Evolutionary conservation across 1,140 invertebrate species (phyloP).

Genomic region (Drosophila truncata): DNA sequence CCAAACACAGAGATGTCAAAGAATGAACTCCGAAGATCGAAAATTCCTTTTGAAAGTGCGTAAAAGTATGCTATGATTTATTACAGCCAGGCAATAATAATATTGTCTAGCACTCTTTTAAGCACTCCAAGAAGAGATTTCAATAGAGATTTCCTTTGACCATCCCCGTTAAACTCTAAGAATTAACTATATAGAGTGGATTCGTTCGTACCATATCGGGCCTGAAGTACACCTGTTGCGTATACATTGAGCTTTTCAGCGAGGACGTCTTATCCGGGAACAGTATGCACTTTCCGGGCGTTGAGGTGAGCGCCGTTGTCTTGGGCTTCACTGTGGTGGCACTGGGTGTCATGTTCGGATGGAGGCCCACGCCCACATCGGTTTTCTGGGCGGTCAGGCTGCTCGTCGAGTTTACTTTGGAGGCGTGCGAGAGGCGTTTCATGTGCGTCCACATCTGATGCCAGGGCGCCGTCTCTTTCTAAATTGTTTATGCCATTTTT

Average conservation of each 20-base stretch:
- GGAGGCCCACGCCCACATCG: conserved; percentile 71
- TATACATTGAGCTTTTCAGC: conserved; percentile 77
- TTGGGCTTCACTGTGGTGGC: conserved; percentile 28
- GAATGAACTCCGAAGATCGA: not conserved
- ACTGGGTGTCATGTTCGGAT: conserved; percentile 53
- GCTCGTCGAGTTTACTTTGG: conserved; percentile 83
- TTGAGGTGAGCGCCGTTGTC: conserved; percentile 13
- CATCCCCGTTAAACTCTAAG: conserved; percentile 16
- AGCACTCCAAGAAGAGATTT: not conserved
- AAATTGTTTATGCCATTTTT: conserved; percentile 47
- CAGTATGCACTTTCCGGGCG: conserved; percentile 76
- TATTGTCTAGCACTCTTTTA: not conserved
- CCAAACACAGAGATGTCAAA: conserved; percentile 24
- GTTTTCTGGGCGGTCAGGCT: conserved; percentile 82
- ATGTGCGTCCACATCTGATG: conserved; percentile 85
- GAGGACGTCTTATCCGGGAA: conserved; percentile 83
- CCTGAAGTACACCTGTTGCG: conserved; percentile 82
- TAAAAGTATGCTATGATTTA: not conserved
- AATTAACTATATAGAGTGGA: conserved; percentile 47
- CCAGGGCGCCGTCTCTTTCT: conserved; percentile 81
- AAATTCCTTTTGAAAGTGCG: not conserved
- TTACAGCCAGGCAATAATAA: accelerated
- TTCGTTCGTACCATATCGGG: conserved; percentile 81
- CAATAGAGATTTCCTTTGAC: not conserved
- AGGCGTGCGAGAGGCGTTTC: conserved; percentile 84